phyloP scores from a whole-genome alignment of 1,140 invertebrate genomes.

The Ceratina australensis region DNA sequence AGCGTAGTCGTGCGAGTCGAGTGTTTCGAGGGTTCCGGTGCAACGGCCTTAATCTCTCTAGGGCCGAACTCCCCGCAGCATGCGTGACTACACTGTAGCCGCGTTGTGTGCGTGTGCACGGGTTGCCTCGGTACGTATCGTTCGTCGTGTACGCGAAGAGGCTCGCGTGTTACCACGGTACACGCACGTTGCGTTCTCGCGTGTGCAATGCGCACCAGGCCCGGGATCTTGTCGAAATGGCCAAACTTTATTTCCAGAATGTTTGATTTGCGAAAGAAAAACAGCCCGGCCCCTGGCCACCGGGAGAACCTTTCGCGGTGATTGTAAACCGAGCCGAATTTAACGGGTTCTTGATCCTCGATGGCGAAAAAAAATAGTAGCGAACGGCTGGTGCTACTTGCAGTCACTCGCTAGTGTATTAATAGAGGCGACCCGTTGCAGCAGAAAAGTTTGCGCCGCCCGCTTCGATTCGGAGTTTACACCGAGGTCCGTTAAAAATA shows the following conservation, averaged over 20 bases:
- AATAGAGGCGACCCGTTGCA: slow-evolving; percentile 39
- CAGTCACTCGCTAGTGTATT: slow-evolving; percentile 40
- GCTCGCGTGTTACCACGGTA: slow-evolving; percentile 15
- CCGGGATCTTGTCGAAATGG: slow-evolving; percentile 46
- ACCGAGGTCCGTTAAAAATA: slow-evolving; percentile 40
- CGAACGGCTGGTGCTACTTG: slow-evolving; percentile 33
- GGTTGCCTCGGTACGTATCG: too few species aligned
- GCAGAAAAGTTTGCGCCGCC: slow-evolving; percentile 33
- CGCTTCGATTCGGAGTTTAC: slow-evolving; percentile 41
- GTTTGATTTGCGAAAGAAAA: slow-evolving; percentile 77
- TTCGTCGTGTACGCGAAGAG: slow-evolving; percentile 44
- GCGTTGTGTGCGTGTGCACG: slow-evolving; percentile 15
- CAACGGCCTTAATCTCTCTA: slow-evolving; percentile 74
- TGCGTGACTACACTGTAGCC: slow-evolving; percentile 57
- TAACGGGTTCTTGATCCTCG: slow-evolving; percentile 76
- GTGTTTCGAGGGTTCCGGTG: slow-evolving; percentile 69
- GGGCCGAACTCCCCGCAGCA: slow-evolving; percentile 59
- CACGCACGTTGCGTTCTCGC: slow-evolving; percentile 23
- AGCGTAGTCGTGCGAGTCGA: slow-evolving; percentile 47
- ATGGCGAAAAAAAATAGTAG: slow-evolving; percentile 22
- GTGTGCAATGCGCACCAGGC: slow-evolving; percentile 22
- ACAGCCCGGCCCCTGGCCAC: slow-evolving; percentile 63
- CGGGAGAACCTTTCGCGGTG: slow-evolving; percentile 59
- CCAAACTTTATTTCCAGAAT: slow-evolving; percentile 78
- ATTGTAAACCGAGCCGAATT: slow-evolving; percentile 71